Evolutionary conservation across 2,113 vertebrate species (phyloP).

Genomic region (Arenaria interpres): DNA sequence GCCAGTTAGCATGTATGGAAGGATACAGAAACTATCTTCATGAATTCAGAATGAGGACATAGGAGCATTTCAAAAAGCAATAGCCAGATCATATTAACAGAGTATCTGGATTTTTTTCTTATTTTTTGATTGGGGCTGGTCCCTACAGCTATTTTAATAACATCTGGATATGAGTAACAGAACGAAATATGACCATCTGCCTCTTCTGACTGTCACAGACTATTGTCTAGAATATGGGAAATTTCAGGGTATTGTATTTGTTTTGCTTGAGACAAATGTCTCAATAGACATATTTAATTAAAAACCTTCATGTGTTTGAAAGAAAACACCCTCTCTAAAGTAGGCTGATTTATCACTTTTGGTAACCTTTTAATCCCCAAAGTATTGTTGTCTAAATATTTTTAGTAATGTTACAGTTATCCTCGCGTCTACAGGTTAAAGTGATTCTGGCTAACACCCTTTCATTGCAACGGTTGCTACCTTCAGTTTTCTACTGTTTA

Average conservation of each 20-base stretch:
- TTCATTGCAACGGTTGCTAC: not conserved
- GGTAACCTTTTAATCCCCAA: not conserved
- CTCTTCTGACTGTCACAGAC: constrained; percentile 8
- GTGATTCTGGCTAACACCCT: constrained; percentile 6
- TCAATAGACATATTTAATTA: constrained; percentile 22
- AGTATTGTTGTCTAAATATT: not conserved
- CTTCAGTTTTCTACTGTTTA: constrained; percentile 62
- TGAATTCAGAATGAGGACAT: not conserved
- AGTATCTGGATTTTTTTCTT: not conserved
- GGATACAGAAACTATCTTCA: not conserved
- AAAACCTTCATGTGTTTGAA: constrained; percentile 24
- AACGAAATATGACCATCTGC: constrained; percentile 24
- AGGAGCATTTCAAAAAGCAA: not conserved
- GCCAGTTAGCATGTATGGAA: constrained; percentile 5
- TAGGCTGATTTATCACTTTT: constrained; percentile 2
- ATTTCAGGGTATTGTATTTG: constrained; percentile 15
- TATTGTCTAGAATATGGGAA: constrained; percentile 13
- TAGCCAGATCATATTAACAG: not conserved
- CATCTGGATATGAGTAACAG: constrained; percentile 37
- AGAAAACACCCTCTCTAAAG: constrained; percentile 23
- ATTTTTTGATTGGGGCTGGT: constrained; percentile 45
- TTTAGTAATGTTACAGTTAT: not conserved
- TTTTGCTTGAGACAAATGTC: constrained; percentile 48
- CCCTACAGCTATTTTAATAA: constrained; percentile 52
- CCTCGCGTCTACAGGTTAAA: not conserved